Base-by-base conservation (phyloP, 2,888 invertebrate species). In the Oxystoma pomonae region DNA sequence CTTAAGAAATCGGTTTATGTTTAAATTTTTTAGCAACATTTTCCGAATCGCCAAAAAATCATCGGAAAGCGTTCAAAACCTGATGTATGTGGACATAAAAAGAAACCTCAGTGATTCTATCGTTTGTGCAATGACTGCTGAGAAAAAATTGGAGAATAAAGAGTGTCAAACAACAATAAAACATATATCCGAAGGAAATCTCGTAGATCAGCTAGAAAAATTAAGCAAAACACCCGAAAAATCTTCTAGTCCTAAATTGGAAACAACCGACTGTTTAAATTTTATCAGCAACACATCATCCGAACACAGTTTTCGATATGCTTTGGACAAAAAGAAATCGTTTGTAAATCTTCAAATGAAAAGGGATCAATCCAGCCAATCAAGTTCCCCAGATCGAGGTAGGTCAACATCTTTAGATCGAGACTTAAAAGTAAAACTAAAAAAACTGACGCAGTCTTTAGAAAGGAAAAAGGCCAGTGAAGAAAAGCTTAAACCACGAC, bases 21-120 rank as follows among this genome's bases (percentile, higher is more conserved):
- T 71, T 49, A 68, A 67, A 59, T 59, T 69, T 50, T 52, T 71
- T 2, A 65, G 65, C 12, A 62, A 67, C 52, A 66, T 68, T 50
- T 65, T 69, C 58, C 63, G 70, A 49, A 65, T 60, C 20, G 66
- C 69, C 49, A 64, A 62, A 53, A 65, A 59, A 56, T 61, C 64
- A 18, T 55, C 50, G 20, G 65, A 65, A 12, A 19, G 50, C n/a
- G 57, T 63, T 16, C 52, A 57, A 22, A 21, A 7, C 20, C n/a
- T 20, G 1, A 50, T 35, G 12, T 12, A 12, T 35, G 12, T 56
- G 1, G 66, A 65, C 49, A 16, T 68, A 16, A 69, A 68, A 58
- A 61, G 67, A 49, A 67, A 68, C 58, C 67, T 66, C 60, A 70
- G 70, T 52, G 70, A 66, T 59, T 61, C 61, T 19, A 52, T 49